Conservation (phyloP, 2,113 vertebrate genomes). For the Serilophus lunatus region DNA sequence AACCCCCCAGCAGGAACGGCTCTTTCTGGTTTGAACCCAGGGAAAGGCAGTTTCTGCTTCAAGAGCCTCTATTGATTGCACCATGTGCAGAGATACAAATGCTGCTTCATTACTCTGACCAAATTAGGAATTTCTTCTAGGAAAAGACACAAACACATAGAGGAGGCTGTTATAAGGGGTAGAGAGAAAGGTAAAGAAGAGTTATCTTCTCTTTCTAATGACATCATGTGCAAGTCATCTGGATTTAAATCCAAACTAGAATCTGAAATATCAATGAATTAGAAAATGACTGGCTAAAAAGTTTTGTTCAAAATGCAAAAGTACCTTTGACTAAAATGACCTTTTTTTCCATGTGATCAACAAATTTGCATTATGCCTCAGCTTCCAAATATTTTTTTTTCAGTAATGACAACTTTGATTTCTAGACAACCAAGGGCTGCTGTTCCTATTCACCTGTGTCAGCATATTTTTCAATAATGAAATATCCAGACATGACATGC, state of each 20-base stretch:
- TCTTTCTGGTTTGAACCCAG: background rate
- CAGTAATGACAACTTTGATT: background rate
- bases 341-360: background rate
- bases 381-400: background rate
- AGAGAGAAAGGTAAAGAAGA: background rate
- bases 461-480: background rate
- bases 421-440: background rate
- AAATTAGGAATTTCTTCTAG: background rate
- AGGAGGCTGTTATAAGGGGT: accelerated
- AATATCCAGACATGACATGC: background rate
- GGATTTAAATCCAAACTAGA: background rate
- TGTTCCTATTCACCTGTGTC: background rate
- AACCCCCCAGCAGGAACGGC: background rate
- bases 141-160: background rate
- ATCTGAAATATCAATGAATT: background rate
- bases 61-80: background rate
- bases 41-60: background rate
- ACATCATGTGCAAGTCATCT: background rate
- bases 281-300: background rate
- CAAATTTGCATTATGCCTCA: background rate
- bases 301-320: background rate
- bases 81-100: background rate
- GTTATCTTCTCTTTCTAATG: background rate
- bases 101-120: background rate
- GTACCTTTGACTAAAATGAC: background rate